Base-by-base conservation (phyloP, 2,113 vertebrate species). In the Heterochromis multidens region DNA sequence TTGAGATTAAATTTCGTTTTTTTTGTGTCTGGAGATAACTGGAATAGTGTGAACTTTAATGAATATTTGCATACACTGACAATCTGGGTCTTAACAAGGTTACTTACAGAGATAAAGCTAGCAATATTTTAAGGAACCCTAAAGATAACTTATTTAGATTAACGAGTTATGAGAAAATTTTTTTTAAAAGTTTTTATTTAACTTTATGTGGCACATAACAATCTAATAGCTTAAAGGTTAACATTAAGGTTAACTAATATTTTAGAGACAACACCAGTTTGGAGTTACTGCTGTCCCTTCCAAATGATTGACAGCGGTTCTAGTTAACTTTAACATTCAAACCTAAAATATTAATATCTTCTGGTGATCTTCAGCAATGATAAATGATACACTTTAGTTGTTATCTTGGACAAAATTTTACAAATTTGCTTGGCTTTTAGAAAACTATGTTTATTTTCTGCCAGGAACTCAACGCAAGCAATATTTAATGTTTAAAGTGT, bases 11-110 rank as follows among this genome's bases (percentile, higher is more conserved):
- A 77, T 83, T 37, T 61, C 37, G 43, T 16, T 58, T 63, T 76
- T 89, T 58, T 59, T 80, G 23, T 76, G 16, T 77, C 29, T 35
- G 52, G 4, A 43, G 77, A 56, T 87, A 82, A 70, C 67, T 78
- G 11, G n/a, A 72, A 25, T 5, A 13, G 59, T 19, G 57, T 49
- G 74, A 63, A 70, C 46, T 54, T 74, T 31, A 74, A 74, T 54
- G 70, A n/a, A 74, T 74, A 74, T 74, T 74, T 74, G 46, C 4
- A 74, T 31, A 54, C 27, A 74, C 43, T 52, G 43, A 52, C 70
- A 74, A 54, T 74, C 27, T 9, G 52, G 17, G 25, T 72, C 17
- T 52, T 54, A 74, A 74, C 46, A 14, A 74, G 67, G 70, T 74
- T 74, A 52, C 67, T 52, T 31, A 0, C 46, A 74, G 0, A 74